Evolutionary conservation across 2,113 vertebrate genomes (phyloP).

Genomic region (Phoxinus phoxinus): DNA sequence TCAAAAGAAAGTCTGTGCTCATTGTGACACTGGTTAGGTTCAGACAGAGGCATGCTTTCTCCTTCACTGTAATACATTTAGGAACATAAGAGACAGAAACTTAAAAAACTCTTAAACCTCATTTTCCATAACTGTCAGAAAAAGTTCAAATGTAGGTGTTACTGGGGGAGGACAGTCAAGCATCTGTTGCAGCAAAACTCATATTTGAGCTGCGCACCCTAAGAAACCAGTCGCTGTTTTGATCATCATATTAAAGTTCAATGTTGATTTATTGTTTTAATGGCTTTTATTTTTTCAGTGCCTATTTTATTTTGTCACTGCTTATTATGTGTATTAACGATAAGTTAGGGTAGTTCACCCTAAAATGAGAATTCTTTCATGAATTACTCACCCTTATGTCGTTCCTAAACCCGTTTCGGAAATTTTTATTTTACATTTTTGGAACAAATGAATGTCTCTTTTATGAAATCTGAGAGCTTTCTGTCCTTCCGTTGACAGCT

Average conservation of each 20-base stretch:
- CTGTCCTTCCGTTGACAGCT: too few relatives aligned
- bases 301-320: not conserved
- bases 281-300: not conserved
- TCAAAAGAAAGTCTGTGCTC: not conserved
- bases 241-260: not conserved
- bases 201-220: not conserved
- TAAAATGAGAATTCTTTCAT: too few relatives aligned
- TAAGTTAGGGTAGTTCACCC: too few relatives aligned
- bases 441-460: too few relatives aligned
- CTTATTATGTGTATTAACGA: not conserved
- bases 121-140: not conserved
- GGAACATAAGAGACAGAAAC: not conserved
- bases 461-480: too few relatives aligned
- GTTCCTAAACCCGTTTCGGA: too few relatives aligned
- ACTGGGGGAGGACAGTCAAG: not conserved
- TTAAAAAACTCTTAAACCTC: not conserved
- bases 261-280: not conserved
- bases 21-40: not conserved
- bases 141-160: constrained; percentile 2
- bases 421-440: too few relatives aligned
- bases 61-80: not conserved
- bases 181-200: not conserved
- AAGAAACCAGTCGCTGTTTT: not conserved
- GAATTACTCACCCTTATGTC: too few relatives aligned
- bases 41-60: not conserved